phyloP scores from a whole-genome alignment of 2,797 vertebrate genomes.

The Oreortyx pictus region DNA sequence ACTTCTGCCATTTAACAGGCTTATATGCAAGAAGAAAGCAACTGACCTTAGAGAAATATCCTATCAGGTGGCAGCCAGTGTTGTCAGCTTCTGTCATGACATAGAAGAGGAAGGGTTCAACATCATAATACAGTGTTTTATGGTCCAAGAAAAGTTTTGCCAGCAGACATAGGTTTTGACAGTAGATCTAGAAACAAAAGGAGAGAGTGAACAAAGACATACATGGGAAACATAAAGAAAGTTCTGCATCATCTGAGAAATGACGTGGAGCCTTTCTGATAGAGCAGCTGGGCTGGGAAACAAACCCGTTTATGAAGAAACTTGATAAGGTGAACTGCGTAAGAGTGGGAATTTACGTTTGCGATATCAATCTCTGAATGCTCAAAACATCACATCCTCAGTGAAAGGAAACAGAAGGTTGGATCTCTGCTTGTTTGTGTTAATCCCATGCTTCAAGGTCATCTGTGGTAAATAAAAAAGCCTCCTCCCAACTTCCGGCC shows the following conservation, averaged over 20 bases:
- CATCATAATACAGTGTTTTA: conserved; percentile 98
- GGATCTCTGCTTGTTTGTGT: background rate
- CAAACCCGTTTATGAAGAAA: background rate
- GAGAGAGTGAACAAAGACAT: background rate
- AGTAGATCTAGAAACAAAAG: conserved; percentile 89
- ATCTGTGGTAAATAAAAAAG: background rate
- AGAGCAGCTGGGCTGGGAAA: background rate
- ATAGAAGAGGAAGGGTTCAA: conserved; percentile 98
- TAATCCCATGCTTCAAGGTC: background rate
- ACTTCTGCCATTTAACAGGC: background rate
- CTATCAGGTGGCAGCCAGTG: conserved; percentile 97
- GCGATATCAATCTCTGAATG: background rate
- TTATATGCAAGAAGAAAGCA: background rate
- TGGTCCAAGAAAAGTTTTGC: conserved; percentile 99
- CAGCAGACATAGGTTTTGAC: conserved; percentile 97
- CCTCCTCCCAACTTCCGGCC: background rate
- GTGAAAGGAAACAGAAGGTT: background rate
- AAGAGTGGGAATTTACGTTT: background rate
- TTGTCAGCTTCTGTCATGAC: conserved; percentile 99
- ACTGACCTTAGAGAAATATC: conserved; percentile 97
- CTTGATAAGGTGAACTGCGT: background rate
- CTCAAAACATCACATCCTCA: background rate
- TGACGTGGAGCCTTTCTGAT: accelerated
- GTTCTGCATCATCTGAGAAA: background rate
- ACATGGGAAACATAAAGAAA: background rate